phyloP scores from a whole-genome alignment of 2,888 invertebrate species.

The Eumacrocentrus americanus region DNA sequence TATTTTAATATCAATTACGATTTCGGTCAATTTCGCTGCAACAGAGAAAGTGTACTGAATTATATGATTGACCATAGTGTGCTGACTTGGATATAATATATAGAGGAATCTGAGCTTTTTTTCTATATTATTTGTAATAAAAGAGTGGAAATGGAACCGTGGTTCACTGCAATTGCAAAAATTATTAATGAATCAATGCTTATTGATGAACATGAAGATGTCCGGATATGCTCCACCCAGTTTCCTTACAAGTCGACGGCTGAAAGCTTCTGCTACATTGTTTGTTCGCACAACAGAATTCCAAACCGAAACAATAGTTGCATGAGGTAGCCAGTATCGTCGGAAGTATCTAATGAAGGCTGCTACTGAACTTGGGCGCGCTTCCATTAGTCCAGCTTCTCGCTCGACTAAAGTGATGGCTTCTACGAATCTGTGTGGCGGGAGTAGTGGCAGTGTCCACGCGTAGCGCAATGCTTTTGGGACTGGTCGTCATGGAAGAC shows the following conservation, averaged over 20 bases:
- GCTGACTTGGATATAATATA: too few relatives aligned
- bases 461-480: slow-evolving; percentile 2
- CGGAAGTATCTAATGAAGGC: not conserved
- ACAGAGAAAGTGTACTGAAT: too few relatives aligned
- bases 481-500: too few relatives aligned
- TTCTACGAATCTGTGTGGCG: slow-evolving; percentile 2
- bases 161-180: too few relatives aligned
- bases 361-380: not conserved
- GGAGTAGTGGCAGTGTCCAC: slow-evolving; percentile 17
- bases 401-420: not conserved
- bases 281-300: slow-evolving; percentile 12
- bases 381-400: not conserved
- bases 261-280: slow-evolving; percentile 18
- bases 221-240: slow-evolving; percentile 10
- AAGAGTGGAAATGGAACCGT: too few relatives aligned
- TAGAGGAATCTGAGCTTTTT: too few relatives aligned
- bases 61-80: too few relatives aligned
- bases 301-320: slow-evolving; percentile 5
- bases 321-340: slow-evolving; percentile 7
- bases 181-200: not conserved
- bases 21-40: too few relatives aligned
- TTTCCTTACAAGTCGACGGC: not conserved
- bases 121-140: too few relatives aligned
- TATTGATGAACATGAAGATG: slow-evolving; percentile 8
- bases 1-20: too few relatives aligned